phyloP scores from a whole-genome alignment of 2,888 invertebrate genomes.

The Junonia oenone region DNA sequence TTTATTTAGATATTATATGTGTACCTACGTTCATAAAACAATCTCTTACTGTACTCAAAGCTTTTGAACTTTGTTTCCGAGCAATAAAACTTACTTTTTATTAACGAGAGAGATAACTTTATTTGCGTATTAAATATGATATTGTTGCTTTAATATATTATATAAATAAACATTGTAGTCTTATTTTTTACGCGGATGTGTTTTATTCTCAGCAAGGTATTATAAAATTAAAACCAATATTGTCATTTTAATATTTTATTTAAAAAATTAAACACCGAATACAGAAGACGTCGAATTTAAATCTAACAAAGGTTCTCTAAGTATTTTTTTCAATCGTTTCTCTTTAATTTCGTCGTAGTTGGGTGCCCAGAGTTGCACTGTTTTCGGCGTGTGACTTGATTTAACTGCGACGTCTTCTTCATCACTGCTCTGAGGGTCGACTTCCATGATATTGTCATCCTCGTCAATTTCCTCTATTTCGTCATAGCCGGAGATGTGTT shows the following conservation, averaged over 20 bases:
- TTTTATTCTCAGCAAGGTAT: too few species aligned
- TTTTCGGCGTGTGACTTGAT: slow-evolving; percentile 40
- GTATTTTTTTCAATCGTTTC: slow-evolving; percentile 61
- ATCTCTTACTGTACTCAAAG: neutral
- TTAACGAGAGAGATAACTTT: neutral
- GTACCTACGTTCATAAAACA: too few species aligned
- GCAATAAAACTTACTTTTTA: neutral
- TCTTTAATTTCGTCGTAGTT: slow-evolving; percentile 69
- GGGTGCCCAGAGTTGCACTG: slow-evolving; percentile 57
- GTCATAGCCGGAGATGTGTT: slow-evolving; percentile 57
- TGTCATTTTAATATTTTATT: slow-evolving; percentile 7
- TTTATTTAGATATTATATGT: too few species aligned
- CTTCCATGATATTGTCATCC: slow-evolving; percentile 40
- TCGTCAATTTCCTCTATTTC: slow-evolving; percentile 38
- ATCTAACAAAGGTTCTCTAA: slow-evolving; percentile 52
- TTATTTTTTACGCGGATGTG: too few species aligned
- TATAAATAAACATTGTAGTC: too few species aligned
- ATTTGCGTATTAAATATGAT: too few species aligned
- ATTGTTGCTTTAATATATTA: too few species aligned
- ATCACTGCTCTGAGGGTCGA: slow-evolving; percentile 50
- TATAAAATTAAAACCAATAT: too few species aligned
- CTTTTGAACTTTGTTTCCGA: neutral
- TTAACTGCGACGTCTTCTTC: slow-evolving; percentile 47
- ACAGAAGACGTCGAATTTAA: slow-evolving; percentile 46
- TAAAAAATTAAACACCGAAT: slow-evolving; percentile 42